Conservation (phyloP, 2,113 vertebrate genomes). For the Opisthocomus hoazin region DNA sequence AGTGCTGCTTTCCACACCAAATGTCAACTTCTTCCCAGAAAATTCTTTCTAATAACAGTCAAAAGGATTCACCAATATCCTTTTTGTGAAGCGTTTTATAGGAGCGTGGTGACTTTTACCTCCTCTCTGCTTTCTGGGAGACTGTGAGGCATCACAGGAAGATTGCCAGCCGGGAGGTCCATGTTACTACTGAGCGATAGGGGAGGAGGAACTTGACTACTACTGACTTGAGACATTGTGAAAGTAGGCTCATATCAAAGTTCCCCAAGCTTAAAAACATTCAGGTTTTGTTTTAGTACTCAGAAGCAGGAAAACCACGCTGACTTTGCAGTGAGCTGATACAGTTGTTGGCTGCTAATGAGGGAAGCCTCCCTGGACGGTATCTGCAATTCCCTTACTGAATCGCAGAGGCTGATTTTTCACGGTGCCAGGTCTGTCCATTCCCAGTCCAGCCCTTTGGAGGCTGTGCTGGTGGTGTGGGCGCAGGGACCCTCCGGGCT, state of each 20-base stretch:
- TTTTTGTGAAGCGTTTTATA: not conserved
- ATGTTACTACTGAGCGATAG: not conserved
- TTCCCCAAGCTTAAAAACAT: not conserved
- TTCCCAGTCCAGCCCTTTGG: not conserved
- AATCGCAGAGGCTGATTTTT: not conserved
- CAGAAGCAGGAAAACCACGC: not conserved
- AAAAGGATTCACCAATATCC: not conserved
- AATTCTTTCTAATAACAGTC: not conserved
- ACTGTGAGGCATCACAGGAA: not conserved
- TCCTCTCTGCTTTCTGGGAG: not conserved
- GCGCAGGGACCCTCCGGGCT: not conserved
- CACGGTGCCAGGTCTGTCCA: fast-evolving
- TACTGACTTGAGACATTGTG: not conserved
- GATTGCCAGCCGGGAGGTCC: not conserved
- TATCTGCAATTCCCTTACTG: not conserved
- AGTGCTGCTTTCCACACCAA: not conserved
- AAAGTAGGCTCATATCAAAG: not conserved
- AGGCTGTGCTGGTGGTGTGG: not conserved
- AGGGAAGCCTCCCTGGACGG: not conserved
- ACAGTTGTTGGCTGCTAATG: not conserved
- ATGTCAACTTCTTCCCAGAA: not conserved
- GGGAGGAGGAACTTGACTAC: not conserved
- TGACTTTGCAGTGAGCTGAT: not conserved
- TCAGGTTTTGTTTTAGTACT: not conserved
- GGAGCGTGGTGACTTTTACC: not conserved